Conservation (phyloP, 2,888 invertebrate genomes). For the Dolichopus griseipennis region DNA sequence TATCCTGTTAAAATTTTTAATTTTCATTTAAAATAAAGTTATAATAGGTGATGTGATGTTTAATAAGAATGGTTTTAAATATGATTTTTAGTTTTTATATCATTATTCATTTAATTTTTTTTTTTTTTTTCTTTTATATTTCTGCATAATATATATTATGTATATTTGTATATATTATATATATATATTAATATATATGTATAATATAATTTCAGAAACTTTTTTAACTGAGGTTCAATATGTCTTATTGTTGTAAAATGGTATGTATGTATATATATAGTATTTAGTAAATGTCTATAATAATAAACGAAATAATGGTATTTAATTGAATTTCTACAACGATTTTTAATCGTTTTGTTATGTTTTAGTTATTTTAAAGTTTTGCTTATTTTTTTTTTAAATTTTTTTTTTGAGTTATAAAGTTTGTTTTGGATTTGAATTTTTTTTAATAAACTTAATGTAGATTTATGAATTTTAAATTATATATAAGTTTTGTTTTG, state of each 20-base stretch:
- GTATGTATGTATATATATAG: no score
- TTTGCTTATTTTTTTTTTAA: neutral
- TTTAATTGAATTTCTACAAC: neutral
- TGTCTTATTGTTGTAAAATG: neutral
- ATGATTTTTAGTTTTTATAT: neutral
- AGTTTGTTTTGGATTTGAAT: no score
- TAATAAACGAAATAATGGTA: neutral
- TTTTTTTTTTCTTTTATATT: neutral
- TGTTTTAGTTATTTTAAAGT: neutral
- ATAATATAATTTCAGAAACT: conserved; percentile 3
- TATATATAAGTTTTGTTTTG: no score
- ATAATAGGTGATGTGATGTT: neutral
- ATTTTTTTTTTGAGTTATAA: no score
- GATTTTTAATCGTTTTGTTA: neutral
- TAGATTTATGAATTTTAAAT: no score
- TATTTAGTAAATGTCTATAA: neutral
- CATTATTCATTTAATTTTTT: neutral
- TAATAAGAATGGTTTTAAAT: neutral
- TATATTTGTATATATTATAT: no score
- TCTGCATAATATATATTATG: no score
- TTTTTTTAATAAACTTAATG: no score
- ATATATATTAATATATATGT: no score
- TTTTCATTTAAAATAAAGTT: neutral
- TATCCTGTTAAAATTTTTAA: no score
- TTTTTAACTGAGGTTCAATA: conserved; percentile 8